phyloP scores from a whole-genome alignment of 1,140 invertebrate species.

The Papilio helenus region DNA sequence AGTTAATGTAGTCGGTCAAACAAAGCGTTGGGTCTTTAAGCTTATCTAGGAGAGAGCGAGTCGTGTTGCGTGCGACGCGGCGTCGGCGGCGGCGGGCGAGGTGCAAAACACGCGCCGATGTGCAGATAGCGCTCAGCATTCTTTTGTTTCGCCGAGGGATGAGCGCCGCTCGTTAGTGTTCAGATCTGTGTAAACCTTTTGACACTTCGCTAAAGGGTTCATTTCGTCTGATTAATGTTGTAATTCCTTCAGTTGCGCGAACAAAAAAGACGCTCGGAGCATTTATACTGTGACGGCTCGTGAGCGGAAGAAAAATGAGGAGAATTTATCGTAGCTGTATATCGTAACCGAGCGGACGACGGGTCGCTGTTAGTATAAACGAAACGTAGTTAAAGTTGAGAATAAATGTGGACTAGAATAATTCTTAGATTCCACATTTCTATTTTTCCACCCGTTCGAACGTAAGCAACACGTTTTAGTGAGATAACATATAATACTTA shows the following conservation, averaged over 20 bases:
- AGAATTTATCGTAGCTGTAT: conserved; percentile 72
- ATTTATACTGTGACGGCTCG: conserved; percentile 72
- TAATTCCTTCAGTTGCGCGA: conserved; percentile 69
- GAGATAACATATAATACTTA: conserved; percentile 37
- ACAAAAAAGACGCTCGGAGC: conserved; percentile 72
- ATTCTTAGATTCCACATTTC: conserved; percentile 42
- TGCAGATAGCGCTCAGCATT: conserved; percentile 59
- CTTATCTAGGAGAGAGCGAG: conserved; percentile 72
- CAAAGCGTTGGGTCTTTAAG: conserved; percentile 56
- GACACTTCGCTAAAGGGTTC: conserved; percentile 80
- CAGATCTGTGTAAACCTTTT: conserved; percentile 74
- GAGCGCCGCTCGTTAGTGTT: conserved; percentile 61
- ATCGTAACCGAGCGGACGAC: conserved; percentile 56
- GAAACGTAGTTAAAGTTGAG: conserved; percentile 45
- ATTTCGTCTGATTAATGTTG: conserved; percentile 77
- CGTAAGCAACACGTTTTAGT: conserved; percentile 29
- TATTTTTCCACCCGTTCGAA: conserved; percentile 23
- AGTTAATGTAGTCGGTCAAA: conserved; percentile 72
- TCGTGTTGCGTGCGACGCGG: conserved; percentile 48
- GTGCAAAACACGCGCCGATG: conserved; percentile 62
- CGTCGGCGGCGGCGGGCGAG: conserved; percentile 41
- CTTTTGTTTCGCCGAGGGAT: conserved; percentile 71
- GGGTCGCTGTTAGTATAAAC: conserved; percentile 64
- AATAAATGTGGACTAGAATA: conserved; percentile 38
- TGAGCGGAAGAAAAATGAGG: conserved; percentile 72